Base-by-base conservation (phyloP, 1,140 invertebrate species). In the Aphis craccivora region DNA sequence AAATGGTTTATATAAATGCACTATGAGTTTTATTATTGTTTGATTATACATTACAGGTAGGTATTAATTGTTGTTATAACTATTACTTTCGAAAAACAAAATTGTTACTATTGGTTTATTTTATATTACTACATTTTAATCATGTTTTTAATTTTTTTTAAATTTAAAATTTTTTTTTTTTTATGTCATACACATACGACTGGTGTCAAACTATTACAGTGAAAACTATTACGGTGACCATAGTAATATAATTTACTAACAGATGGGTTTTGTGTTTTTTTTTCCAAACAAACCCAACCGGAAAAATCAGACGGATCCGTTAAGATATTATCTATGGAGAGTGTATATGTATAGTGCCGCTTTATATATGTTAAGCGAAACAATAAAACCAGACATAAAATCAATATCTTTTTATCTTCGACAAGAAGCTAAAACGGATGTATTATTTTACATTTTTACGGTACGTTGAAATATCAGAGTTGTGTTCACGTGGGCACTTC, bases 351-450 rank as follows among this genome's bases (percentile, higher is more conserved):
- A 37, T 23, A 83, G 35, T 35, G 76, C 23, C 76, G 35, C n/a
- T 37, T 22, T n/a, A n/a, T 3, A 51, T 53, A 51, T 18, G n/a
- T 89, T 45, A 53, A 53, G 55, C 8, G n/a, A 83, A 83, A 81
- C 60, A 51, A 91, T 92, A 92, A 90, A 90, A 67, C 30, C 87
- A 88, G 48, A 88, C 48, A 67, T 90, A 90, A 25, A 92, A 81
- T 83, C 45, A 83, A 51, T 92, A 92, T 83, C 40, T 83, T 92
- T 92, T 51, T 11, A 92, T 83, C 67, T 48, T 92, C 76, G 90
- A 92, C 90, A 83, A 92, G 90, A 83, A 83, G 90, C 67, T 92
- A 51, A 92, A 92, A 92, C 90, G 90, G 90, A 83, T 83, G 90
- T 92, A 83, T 92, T 92, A 92, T 92, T 92, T 92, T 92, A 92